Conservation (phyloP, 2,113 vertebrate species). For the Vanacampus margaritifer region DNA sequence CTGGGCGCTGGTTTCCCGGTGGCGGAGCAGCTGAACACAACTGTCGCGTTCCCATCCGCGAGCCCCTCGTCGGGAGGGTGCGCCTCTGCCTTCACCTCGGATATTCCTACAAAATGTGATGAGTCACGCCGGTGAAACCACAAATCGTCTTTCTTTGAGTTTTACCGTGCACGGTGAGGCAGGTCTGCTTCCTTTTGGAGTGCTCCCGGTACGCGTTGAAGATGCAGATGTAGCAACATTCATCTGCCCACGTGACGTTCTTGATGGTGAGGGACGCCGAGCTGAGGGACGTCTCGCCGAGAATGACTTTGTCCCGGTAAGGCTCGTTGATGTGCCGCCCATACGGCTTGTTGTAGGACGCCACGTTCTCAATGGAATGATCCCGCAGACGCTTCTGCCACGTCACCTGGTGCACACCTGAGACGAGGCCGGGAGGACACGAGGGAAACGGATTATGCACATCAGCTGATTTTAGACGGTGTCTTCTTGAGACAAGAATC, state of each 20-base stretch:
- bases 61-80: fast-evolving
- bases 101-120: slow-evolving; percentile 54
- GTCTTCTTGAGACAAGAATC: too few relatives aligned
- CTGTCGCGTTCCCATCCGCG: neutral
- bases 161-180: slow-evolving; percentile 66
- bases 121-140: neutral
- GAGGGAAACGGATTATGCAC: neutral
- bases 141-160: neutral
- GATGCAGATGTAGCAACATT: slow-evolving; percentile 66
- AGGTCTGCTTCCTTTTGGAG: slow-evolving; percentile 49
- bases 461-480: neutral
- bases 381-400: slow-evolving; percentile 52
- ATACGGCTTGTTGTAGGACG: slow-evolving; percentile 49
- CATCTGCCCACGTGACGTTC: slow-evolving; percentile 56
- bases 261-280: slow-evolving; percentile 50
- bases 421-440: neutral
- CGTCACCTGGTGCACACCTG: slow-evolving; percentile 61
- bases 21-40: slow-evolving; percentile 60
- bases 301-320: slow-evolving; percentile 29
- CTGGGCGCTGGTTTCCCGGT: slow-evolving; percentile 68
- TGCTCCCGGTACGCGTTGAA: slow-evolving; percentile 67
- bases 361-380: slow-evolving; percentile 35
- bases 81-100: slow-evolving; percentile 13
- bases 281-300: slow-evolving; percentile 42
- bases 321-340: slow-evolving; percentile 38